Base-by-base conservation (phyloP, 2,113 vertebrate genomes). In the Myrmophylax atrothorax region DNA sequence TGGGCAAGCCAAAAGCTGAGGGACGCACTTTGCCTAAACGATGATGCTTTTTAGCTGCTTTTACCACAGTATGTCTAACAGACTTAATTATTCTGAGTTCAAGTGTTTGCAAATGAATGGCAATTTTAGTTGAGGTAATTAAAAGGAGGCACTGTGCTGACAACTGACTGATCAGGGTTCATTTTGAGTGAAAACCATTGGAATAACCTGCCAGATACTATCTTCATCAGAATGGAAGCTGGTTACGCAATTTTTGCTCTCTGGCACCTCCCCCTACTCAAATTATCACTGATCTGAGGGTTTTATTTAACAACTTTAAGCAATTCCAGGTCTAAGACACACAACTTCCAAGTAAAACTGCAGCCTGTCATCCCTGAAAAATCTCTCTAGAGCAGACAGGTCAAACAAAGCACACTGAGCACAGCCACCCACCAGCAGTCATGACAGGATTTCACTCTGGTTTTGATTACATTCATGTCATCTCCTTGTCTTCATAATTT, bases 181-280 rank as follows among this genome's bases (percentile, higher is more conserved):
- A 5, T 76, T 92, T 58, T 75, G 50, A 93, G 85, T 82, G 88
- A 96, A 93, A 96, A 91, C 63, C 72, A 93, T 83, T 62, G 70
- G 49, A 96, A 90, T 52, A 37, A 90, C 42, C 62, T 73, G 82
- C 88, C 90, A 96, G 85, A 60, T 79, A 70, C 85, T 94, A 83
- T 93, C 95, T 97, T 72, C 70, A 83, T 79, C 70, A 95, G 85
- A 95, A 94, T 87, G 78, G 85, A 92, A 91, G 87, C 70, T 90
- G 72, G 78, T 88, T 95, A 87, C 83, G 58, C 75, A 83, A 94
- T 91, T 69, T 69, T 25, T 87, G 40, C 90, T 94, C 75, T 68
- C 67, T 85, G 87, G 75, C 62, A 92, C 82, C 82, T 90, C 88
- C 94, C 37, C 19, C 78, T 79, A 86, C 76, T 88, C 75, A 91